phyloP scores from a whole-genome alignment of 2,113 vertebrate genomes.

The Syngnathus typhle region DNA sequence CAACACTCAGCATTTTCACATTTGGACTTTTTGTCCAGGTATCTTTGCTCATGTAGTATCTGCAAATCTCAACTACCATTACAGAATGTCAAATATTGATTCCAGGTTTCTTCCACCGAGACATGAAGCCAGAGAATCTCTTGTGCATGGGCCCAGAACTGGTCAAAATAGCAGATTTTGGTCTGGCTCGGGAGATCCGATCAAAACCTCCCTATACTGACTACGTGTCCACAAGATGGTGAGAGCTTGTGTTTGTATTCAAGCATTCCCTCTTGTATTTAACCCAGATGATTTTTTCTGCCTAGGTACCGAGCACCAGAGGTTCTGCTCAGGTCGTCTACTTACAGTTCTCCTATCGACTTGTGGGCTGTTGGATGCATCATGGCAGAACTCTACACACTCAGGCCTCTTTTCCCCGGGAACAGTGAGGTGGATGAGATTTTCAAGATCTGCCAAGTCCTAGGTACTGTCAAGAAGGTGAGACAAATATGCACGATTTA shows the following conservation, averaged over 20 bases:
- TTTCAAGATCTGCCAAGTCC: constrained; percentile 98
- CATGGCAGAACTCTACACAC: constrained; percentile 93
- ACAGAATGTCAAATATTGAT: not conserved
- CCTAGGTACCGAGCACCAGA: constrained; percentile 96
- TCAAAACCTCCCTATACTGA: constrained; percentile 96
- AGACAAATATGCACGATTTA: constrained; percentile 22
- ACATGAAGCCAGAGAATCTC: constrained; percentile 98
- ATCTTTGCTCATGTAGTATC: not conserved
- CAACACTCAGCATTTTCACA: not conserved
- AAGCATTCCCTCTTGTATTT: not conserved
- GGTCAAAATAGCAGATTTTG: constrained; percentile 98
- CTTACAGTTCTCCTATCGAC: constrained; percentile 94
- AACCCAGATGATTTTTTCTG: not conserved
- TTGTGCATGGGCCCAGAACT: constrained; percentile 96
- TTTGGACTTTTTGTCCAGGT: not conserved
- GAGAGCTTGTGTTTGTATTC: constrained; percentile 30
- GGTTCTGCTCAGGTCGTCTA: constrained; percentile 84
- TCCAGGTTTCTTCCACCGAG: constrained; percentile 92
- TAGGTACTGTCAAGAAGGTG: constrained; percentile 95
- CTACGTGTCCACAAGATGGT: constrained; percentile 97
- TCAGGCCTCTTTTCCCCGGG: constrained; percentile 95
- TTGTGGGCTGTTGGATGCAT: constrained; percentile 97
- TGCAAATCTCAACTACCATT: not conserved
- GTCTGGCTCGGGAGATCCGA: constrained; percentile 91
- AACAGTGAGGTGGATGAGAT: constrained; percentile 98